Evolutionary conservation across 2,113 vertebrate genomes (phyloP), one percentile per base, ranked within the genome.

Genomic region (Syngnathoides biaculeatus): DNA sequence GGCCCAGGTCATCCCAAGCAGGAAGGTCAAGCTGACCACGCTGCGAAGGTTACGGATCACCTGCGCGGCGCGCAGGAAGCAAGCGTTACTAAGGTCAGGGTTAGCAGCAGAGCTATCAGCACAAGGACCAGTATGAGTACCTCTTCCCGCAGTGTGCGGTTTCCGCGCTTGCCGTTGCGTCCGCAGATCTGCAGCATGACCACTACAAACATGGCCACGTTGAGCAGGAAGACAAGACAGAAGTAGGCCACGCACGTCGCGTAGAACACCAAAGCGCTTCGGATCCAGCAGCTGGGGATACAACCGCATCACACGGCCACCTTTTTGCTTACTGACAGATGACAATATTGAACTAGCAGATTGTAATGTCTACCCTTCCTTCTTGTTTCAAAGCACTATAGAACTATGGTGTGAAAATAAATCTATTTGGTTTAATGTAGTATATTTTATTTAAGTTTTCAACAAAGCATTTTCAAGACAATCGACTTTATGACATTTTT

Each of bases 181-280:
- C 97, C 96, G 0, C 97, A 99, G 82, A 99, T 99, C 86, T 99
- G 97, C 75, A 95, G 92, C 95, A 99, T 95, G 40, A 99, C 97
- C 86, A 99, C 96, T 10, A 97, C 89, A 76, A 99, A 99, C 97
- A 99, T 98, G 91, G 97, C 95, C 0, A 98, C 80, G 2, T 99
- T 99, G 77, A 98, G 89, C 30, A 98, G 92, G 67, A 99, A 98
- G 83, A 99, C 87, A 70, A 97, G 75, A 67, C 91, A 95, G 68
- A 99, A 98, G 85, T 97, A 98, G 24, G 92, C 93, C 0, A 94
- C 94, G 24, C 94, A 95, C 59, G 95, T 95, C 78, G 90, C 85
- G 17, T 96, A 98, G 89, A 98, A 98, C 0, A 98, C 90, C 5
- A 88, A 74, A 0, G 72, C 24, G 8, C 84, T 89, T 59, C 69